These are phyloP conservation scores for Dicrurus megarhynchus DNA, from an alignment of 2,113 vertebrate species.

Conservation along the genomic window DNA sequence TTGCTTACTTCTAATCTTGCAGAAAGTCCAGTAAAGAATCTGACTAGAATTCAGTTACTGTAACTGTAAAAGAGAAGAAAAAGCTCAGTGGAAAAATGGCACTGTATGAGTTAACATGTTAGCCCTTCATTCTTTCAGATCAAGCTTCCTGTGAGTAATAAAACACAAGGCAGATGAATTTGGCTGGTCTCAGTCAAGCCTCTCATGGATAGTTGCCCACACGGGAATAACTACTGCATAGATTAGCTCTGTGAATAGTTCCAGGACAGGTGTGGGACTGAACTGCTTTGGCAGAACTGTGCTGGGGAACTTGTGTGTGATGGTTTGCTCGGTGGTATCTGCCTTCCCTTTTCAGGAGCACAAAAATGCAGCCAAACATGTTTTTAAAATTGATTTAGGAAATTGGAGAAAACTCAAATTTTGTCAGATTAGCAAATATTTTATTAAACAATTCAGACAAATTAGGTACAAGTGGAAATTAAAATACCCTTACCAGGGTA, in stretches of 20 bases:
- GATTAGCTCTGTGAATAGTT: slow-evolving; percentile 39
- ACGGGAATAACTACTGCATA: background rate
- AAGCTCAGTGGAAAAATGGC: background rate
- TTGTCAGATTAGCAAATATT: background rate
- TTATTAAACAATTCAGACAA: background rate
- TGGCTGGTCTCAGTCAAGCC: slow-evolving; percentile 37
- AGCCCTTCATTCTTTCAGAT: slow-evolving; percentile 22
- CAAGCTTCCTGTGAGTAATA: slow-evolving; percentile 38
- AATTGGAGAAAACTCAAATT: background rate
- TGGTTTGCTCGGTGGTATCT: background rate
- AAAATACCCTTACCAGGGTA: background rate
- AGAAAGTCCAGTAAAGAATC: background rate
- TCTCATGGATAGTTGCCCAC: slow-evolving; percentile 36
- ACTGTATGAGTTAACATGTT: slow-evolving; percentile 20
- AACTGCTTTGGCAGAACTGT: background rate
- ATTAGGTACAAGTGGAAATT: background rate
- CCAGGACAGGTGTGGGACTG: slow-evolving; percentile 34
- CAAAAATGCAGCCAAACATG: background rate
- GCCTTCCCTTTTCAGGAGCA: background rate
- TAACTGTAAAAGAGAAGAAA: background rate
- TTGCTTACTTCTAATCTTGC: background rate
- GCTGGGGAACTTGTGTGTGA: background rate
- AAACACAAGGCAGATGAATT: slow-evolving; percentile 35
- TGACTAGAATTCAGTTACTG: background rate
- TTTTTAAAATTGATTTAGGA: background rate